These are phyloP conservation scores for Amphipyra tragopoginis DNA, from an alignment of 2,888 invertebrate species.

Conservation along the genomic window DNA sequence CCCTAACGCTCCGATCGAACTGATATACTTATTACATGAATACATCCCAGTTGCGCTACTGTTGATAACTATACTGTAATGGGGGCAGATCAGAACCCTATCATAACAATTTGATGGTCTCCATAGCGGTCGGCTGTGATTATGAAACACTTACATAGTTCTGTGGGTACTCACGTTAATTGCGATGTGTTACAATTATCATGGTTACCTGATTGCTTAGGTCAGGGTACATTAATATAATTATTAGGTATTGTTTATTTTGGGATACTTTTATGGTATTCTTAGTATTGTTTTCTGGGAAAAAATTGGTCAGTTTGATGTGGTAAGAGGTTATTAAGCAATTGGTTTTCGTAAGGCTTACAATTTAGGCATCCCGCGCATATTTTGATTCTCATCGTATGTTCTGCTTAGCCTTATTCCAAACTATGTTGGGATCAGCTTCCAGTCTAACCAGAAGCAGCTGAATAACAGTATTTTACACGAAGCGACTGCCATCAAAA, in stretches of 20 bases:
- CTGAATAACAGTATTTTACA: no score
- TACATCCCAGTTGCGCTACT: slow-evolving; percentile 8
- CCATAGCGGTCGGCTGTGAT: not conserved
- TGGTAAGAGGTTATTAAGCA: no score
- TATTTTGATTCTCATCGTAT: no score
- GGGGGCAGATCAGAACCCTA: slow-evolving; percentile 15
- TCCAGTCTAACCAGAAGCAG: no score
- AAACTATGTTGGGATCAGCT: no score
- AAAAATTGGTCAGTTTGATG: no score
- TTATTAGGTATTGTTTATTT: not conserved
- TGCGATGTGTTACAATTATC: not conserved
- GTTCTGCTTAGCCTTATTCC: no score
- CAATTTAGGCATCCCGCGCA: no score
- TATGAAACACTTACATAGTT: slow-evolving; percentile 10
- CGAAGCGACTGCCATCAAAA: no score
- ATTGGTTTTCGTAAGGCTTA: no score
- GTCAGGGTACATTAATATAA: not conserved
- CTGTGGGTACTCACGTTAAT: slow-evolving; percentile 5
- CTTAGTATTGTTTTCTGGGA: no score
- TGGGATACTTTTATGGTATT: not conserved
- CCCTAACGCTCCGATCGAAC: not conserved
- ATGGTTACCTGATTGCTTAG: not conserved
- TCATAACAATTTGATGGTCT: slow-evolving; percentile 26
- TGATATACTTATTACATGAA: not conserved
- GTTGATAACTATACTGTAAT: slow-evolving; percentile 1